Base-by-base conservation (phyloP, 2,888 invertebrate species). In the Euproctis similis region DNA sequence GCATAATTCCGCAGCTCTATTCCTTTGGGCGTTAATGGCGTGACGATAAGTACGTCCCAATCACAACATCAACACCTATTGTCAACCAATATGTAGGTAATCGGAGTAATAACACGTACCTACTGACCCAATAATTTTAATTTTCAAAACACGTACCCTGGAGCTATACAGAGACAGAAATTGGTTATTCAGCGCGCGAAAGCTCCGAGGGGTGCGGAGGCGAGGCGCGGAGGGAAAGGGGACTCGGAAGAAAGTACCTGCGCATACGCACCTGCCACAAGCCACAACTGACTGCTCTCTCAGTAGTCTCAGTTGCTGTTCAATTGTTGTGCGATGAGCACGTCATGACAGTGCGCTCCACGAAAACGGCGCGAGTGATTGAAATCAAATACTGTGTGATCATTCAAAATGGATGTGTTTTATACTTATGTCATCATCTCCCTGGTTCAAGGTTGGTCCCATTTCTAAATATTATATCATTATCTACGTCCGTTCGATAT, bases 161-260 rank as follows among this genome's bases (percentile, higher is more conserved):
- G 60, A 58, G 58, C 42, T 45, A 52, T 58, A 59, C 61, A n/a
- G n/a, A n/a, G n/a, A n/a, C n/a, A n/a, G n/a, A 64, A 64, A 70
- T 72, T 64, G 42, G 50, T 64, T 69, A 74, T 71, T 75, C 68
- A 59, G 69, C 61, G 46, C 72, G 73, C 70, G 71, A 71, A 72
- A 70, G 66, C 70, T 34, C 37, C 28, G 41, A 30, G 34, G 22
- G 41, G 24, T n/a, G n/a, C n/a, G 29, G 35, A 16, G 11, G 40
- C 28, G 35, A 24, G 40, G 34, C 13, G 10, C 21, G 29, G 32
- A 44, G 38, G 36, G 43, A 6, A 4, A 14, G 6, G 4, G 6
- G 14, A 14, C 4, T n/a, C n/a, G n/a, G 42, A 45, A 36, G 37
- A 32, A 40, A 40, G 43, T 53, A 53, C 53, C 48, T 53, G 53